Evolutionary conservation across 2,888 invertebrate species (phyloP).

Genomic region (Drosophila ezoana): DNA sequence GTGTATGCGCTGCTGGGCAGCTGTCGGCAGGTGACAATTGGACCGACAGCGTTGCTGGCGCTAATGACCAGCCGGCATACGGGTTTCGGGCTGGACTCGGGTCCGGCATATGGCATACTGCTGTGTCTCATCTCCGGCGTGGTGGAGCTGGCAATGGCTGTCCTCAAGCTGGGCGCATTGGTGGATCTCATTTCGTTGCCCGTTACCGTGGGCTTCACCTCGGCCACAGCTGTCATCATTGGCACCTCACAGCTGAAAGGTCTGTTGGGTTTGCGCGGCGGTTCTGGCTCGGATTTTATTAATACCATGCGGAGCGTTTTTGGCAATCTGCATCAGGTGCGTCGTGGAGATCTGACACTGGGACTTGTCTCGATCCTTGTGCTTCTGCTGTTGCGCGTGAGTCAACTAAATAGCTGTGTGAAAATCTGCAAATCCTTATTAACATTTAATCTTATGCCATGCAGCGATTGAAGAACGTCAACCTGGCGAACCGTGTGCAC

Average conservation of each 20-base stretch:
- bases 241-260: conserved; percentile 93
- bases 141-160: conserved; percentile 92
- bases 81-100: conserved; percentile 83
- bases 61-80: conserved; percentile 92
- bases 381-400: conserved; percentile 91
- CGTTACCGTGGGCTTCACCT: conserved; percentile 95
- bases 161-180: conserved; percentile 92
- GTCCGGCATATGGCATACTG: conserved; percentile 92
- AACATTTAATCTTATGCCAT: not conserved
- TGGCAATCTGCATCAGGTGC: conserved; percentile 89
- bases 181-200: conserved; percentile 96
- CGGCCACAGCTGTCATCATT: conserved; percentile 96
- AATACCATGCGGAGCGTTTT: conserved; percentile 90
- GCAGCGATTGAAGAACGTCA: conserved; percentile 76
- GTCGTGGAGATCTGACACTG: conserved; percentile 89
- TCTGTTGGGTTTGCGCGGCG: conserved; percentile 90
- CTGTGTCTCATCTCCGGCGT: conserved; percentile 93
- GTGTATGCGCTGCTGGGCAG: conserved; percentile 96
- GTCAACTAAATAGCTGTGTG: conserved; percentile 65
- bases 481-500: conserved; percentile 50
- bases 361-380: conserved; percentile 90
- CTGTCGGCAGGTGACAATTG: conserved; percentile 93
- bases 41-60: conserved; percentile 95
- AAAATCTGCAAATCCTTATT: not conserved
- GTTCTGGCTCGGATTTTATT: conserved; percentile 89